These are phyloP conservation scores for Coenonympha arcania DNA, from an alignment of 2,888 invertebrate species.

Conservation along the genomic window DNA sequence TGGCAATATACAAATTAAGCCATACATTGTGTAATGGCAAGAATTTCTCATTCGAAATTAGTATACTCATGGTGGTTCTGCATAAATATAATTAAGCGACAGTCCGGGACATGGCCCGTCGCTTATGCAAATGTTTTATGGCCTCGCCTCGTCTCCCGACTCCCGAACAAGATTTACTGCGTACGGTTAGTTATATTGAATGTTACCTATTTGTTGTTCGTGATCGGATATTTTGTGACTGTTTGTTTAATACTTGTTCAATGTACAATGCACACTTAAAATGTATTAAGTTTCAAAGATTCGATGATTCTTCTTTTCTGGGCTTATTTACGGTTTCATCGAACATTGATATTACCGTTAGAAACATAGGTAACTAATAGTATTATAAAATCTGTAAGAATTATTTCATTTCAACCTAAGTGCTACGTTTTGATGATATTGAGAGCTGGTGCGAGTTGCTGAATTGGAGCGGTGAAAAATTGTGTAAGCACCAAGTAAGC, in stretches of 20 bases:
- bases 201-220: constrained; percentile 15
- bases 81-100: constrained; percentile 41
- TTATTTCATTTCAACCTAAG: too few species aligned
- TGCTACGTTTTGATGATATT: too few species aligned
- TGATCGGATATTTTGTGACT: constrained; percentile 12
- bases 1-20: not conserved
- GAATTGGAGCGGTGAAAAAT: too few species aligned
- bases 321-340: too few species aligned
- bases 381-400: too few species aligned
- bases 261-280: not conserved
- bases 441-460: too few species aligned
- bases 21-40: not conserved
- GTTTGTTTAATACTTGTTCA: not conserved
- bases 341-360: too few species aligned
- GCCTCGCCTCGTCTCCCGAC: constrained; percentile 32
- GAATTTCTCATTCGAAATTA: constrained; percentile 23
- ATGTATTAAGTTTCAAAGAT: too few species aligned
- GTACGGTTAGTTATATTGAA: constrained; percentile 10
- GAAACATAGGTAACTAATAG: too few species aligned
- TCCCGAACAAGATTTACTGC: constrained; percentile 38
- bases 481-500: too few species aligned
- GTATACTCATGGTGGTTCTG: constrained; percentile 27
- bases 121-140: constrained; percentile 54
- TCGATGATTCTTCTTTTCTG: too few species aligned
- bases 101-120: constrained; percentile 38